These are phyloP conservation scores for Hybos culiciformis DNA, from an alignment of 2,888 invertebrate genomes.

Conservation along the genomic window DNA sequence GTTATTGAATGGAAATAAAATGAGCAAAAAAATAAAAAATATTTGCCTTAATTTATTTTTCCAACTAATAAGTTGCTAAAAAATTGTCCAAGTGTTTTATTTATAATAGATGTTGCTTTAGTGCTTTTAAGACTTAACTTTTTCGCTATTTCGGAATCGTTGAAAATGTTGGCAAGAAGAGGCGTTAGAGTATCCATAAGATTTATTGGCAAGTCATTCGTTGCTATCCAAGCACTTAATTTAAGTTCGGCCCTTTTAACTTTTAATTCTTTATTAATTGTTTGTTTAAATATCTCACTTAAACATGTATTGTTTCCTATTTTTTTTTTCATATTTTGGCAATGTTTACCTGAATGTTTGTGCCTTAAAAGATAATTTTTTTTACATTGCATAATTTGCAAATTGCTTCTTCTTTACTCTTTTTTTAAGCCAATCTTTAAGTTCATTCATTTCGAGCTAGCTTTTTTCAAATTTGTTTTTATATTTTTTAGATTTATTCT, in stretches of 20 bases:
- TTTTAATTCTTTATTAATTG: conserved; percentile 36
- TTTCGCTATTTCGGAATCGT: conserved; percentile 1
- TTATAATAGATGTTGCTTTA: not conserved
- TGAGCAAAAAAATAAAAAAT: no score
- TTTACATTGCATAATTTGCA: no score
- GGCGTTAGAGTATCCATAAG: not conserved
- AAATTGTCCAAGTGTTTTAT: not conserved
- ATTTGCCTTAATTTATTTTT: not conserved
- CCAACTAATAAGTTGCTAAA: not conserved
- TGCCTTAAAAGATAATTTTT: no score
- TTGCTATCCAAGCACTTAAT: not conserved
- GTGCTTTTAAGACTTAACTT: not conserved
- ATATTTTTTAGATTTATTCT: no score
- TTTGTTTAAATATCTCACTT: not conserved
- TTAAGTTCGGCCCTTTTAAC: not conserved
- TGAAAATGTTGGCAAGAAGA: not conserved
- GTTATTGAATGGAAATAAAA: no score
- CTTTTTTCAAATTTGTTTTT: no score
- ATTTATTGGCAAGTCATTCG: not conserved
- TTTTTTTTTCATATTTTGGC: no score
- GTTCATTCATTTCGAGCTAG: no score
- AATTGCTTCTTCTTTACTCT: no score
- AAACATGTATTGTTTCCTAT: no score
- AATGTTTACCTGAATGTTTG: no score
- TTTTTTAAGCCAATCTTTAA: no score